These are phyloP conservation scores for Chrysina gloriosa DNA, from an alignment of 2,888 invertebrate species.

Conservation along the genomic window DNA sequence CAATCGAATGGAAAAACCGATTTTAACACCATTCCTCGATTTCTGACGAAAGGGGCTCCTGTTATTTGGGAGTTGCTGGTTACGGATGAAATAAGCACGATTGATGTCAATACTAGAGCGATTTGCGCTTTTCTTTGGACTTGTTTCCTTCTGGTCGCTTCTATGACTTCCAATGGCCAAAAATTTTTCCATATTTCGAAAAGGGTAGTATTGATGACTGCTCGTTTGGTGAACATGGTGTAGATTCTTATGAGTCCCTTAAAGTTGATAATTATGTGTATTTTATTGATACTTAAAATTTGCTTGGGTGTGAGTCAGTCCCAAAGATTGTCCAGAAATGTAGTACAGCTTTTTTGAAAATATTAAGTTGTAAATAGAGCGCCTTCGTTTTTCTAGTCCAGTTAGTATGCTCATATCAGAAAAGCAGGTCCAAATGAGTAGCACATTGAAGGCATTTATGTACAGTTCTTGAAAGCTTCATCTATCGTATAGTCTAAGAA, in stretches of 20 bases:
- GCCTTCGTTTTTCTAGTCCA: too few species aligned
- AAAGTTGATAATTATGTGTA: not conserved
- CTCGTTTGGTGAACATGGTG: slow-evolving; percentile 24
- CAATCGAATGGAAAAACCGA: slow-evolving; percentile 46
- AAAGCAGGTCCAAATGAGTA: too few species aligned
- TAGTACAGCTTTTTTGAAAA: too few species aligned
- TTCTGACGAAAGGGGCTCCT: slow-evolving; percentile 28
- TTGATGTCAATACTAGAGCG: slow-evolving; percentile 1
- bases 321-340: too few species aligned
- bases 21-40: slow-evolving; percentile 36
- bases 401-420: too few species aligned
- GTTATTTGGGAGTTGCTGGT: slow-evolving; percentile 35
- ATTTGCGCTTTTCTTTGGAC: slow-evolving; percentile 1
- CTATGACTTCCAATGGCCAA: slow-evolving; percentile 31
- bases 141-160: not conserved
- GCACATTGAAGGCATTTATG: too few species aligned
- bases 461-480: too few species aligned
- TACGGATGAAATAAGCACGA: slow-evolving; percentile 5
- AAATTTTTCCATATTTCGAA: slow-evolving; percentile 38
- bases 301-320: too few species aligned
- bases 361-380: too few species aligned
- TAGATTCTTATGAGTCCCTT: slow-evolving; percentile 35
- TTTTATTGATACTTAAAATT: too few species aligned
- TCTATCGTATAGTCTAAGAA: too few species aligned
- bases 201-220: slow-evolving; percentile 34